Base-by-base conservation (phyloP, 2,888 invertebrate genomes). In the Melinopterus prodromus region DNA sequence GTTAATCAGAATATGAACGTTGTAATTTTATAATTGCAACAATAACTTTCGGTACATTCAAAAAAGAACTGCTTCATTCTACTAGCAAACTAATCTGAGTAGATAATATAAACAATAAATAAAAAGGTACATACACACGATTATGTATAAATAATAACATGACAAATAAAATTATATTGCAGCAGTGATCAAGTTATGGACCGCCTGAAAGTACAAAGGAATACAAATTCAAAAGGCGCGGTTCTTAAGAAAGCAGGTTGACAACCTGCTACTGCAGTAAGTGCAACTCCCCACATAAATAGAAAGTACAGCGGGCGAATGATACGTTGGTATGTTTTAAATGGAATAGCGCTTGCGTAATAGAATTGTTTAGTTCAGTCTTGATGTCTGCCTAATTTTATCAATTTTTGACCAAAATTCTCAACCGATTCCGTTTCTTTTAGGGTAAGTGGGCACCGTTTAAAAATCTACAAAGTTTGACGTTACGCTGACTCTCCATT, bases 291-390 rank as follows among this genome's bases (percentile, higher is more conserved):
- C 53, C 53, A 53, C 53, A 53, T 4, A 53, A 53, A 53, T 53
- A 53, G 53, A 53, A 53, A 53, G 53, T 53, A 12, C 12, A 53
- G 53, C 53, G 53, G 26, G 53, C 53, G 53, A 53, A 53, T 53
- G 53, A 53, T 53, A 53, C 53, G 53, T 53, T 77, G 77, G 79
- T 79, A 79, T 37, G 70, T 69, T 77, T 72, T 72, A 78, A 77
- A 79, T 77, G 79, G 77, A 80, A 77, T 77, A 82, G 86, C 87
- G 87, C 87, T 87, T 87, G 88, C 87, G 87, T 86, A 87, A 87
- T 87, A 84, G 79, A 78, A 83, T 84, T 86, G 86, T 86, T 86
- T 87, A 86, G 86, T 85, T 85, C 85, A 85, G 85, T 86, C 84
- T 83, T 85, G 85, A 86, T 87, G 86, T 84, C 83, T 84, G 85